Evolutionary conservation across 2,113 vertebrate genomes (phyloP).

Genomic region (Madoqua kirkii): DNA sequence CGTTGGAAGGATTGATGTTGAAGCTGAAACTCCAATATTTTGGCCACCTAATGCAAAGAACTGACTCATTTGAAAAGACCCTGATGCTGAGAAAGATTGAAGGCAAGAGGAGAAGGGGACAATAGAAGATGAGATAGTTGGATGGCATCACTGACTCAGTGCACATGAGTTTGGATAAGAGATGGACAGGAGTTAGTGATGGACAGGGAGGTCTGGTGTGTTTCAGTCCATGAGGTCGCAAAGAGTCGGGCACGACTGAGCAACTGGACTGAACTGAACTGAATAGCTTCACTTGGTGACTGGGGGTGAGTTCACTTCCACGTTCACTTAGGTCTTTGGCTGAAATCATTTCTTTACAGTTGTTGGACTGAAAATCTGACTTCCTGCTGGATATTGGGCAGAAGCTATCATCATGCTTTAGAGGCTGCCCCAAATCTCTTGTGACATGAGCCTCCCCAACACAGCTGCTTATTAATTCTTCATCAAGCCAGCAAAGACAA

Average conservation of each 20-base stretch:
- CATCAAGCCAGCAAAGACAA: background rate
- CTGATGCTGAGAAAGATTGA: background rate
- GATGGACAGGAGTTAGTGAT: background rate
- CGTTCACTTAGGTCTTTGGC: background rate
- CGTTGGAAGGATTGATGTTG: background rate
- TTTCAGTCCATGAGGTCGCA: background rate
- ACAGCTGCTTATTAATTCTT: background rate
- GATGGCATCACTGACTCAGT: background rate
- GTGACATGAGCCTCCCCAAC: background rate
- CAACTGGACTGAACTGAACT: background rate
- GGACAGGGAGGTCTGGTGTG: background rate
- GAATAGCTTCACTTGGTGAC: background rate
- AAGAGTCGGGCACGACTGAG: fast-evolving
- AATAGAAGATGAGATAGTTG: background rate
- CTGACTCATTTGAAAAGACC: background rate
- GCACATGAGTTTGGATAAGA: background rate
- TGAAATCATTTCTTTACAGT: background rate
- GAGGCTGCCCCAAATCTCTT: background rate
- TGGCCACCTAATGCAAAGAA: background rate
- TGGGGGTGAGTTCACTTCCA: background rate
- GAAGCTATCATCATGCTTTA: background rate
- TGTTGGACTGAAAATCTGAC: background rate
- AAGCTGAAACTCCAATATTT: background rate
- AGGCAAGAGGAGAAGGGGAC: background rate
- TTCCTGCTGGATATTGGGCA: background rate